Evolutionary conservation across 2,113 vertebrate species (phyloP).

Genomic region (Muntiacus muntjak): DNA sequence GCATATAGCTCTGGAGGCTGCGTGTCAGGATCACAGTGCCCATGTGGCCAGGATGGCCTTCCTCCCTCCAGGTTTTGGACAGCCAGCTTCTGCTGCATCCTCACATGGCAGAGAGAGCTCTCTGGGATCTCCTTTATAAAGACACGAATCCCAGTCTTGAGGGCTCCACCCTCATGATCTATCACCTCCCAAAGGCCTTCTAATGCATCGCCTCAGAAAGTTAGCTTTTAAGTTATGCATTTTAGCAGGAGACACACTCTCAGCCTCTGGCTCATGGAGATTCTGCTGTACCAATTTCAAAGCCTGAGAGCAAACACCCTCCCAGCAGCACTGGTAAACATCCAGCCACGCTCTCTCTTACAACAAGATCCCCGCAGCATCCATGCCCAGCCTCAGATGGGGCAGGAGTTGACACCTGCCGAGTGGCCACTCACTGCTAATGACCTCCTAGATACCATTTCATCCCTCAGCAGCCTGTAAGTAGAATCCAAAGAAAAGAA

Average conservation of each 20-base stretch:
- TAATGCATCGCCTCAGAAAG: no score
- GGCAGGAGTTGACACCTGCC: fast-evolving
- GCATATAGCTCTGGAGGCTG: not conserved
- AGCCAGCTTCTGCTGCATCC: fast-evolving
- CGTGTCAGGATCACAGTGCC: not conserved
- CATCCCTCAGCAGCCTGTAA: not conserved
- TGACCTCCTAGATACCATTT: fast-evolving
- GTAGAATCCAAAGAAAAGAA: not conserved
- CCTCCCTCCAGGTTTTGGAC: not conserved
- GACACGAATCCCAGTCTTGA: not conserved
- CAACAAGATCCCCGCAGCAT: fast-evolving
- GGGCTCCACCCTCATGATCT: no score
- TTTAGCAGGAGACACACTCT: not conserved
- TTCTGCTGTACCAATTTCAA: not conserved
- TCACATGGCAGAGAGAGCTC: not conserved
- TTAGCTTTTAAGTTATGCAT: not conserved
- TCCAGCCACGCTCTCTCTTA: fast-evolving
- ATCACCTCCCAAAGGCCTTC: not conserved
- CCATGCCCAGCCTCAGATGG: fast-evolving
- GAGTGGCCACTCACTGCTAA: not conserved
- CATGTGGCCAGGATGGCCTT: fast-evolving
- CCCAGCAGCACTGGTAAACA: no score
- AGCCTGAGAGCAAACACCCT: not conserved
- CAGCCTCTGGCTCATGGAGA: fast-evolving
- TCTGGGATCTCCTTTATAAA: not conserved